A percentile compares a stretch with the other conserved stretches of the same genome.
Conservation (phyloP, 2,797 vertebrate species). For the Pipistrellus pipistrellus region DNA sequence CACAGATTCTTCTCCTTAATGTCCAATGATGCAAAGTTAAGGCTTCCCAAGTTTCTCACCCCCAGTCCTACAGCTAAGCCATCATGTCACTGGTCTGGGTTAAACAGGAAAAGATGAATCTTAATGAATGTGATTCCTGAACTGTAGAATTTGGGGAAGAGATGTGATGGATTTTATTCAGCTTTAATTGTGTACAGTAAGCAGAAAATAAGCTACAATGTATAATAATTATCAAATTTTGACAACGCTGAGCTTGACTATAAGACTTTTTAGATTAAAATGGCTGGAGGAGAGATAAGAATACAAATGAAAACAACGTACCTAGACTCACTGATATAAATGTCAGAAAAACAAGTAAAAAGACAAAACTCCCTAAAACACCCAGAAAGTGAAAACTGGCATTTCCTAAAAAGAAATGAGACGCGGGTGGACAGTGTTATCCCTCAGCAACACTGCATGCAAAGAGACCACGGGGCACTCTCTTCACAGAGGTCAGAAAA, state of each 20-base stretch:
- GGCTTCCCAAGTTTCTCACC: not conserved
- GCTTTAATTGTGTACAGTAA: not conserved
- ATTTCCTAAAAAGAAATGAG: conserved; percentile 5
- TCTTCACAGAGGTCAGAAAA: not conserved
- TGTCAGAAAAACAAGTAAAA: not conserved
- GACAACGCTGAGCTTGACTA: not conserved
- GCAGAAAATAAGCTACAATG: not conserved
- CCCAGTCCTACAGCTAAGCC: not conserved
- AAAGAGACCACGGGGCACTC: not conserved
- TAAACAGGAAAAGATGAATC: not conserved
- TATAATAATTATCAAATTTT: not conserved
- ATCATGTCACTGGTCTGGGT: not conserved
- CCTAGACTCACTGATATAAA: not conserved
- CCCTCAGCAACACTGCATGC: not conserved
- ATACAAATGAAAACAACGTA: not conserved
- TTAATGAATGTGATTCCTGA: not conserved
- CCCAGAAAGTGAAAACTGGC: not conserved
- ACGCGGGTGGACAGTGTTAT: not conserved
- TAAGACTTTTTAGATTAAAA: not conserved
- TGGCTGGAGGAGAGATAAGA: not conserved
- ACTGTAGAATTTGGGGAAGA: not conserved
- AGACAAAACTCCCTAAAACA: not conserved
- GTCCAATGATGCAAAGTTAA: not conserved
- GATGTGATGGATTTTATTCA: not conserved
- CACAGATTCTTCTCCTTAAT: not conserved